phyloP scores from a whole-genome alignment of 2,888 invertebrate species.

The Epistrophe grossulariae region DNA sequence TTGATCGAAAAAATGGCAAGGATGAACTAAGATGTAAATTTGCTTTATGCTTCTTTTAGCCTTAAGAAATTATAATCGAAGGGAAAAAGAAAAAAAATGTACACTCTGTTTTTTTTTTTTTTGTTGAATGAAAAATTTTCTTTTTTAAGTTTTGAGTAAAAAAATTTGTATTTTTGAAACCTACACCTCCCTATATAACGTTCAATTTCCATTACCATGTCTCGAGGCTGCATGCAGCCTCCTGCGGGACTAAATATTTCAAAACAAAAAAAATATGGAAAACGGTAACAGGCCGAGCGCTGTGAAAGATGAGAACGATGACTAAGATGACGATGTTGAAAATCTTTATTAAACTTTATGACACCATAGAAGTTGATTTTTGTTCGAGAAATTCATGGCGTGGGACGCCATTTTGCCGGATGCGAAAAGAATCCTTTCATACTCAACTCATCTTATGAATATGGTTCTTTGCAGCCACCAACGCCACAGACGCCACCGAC shows the following conservation, averaged over 20 bases:
- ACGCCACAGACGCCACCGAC: constrained; percentile 1
- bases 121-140: constrained; percentile 3
- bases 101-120: background rate
- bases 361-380: constrained; percentile 55
- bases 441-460: constrained; percentile 25
- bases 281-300: background rate
- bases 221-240: constrained; percentile 19
- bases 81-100: background rate
- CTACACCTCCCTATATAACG: background rate
- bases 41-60: background rate
- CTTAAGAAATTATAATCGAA: background rate
- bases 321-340: constrained; percentile 22
- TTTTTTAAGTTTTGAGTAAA: constrained; percentile 10
- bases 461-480: background rate
- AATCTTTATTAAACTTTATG: constrained; percentile 59
- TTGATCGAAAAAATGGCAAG: constrained; percentile 47
- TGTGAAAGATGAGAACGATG: background rate
- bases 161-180: background rate
- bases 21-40: constrained; percentile 11
- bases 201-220: constrained; percentile 57
- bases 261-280: background rate
- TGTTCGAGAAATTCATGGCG: constrained; percentile 8
- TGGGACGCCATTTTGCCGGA: constrained; percentile 7
- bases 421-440: constrained; percentile 51
- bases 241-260: constrained; percentile 3